Conservation (phyloP, 2,113 vertebrate genomes). For the Carassius gibelio region DNA sequence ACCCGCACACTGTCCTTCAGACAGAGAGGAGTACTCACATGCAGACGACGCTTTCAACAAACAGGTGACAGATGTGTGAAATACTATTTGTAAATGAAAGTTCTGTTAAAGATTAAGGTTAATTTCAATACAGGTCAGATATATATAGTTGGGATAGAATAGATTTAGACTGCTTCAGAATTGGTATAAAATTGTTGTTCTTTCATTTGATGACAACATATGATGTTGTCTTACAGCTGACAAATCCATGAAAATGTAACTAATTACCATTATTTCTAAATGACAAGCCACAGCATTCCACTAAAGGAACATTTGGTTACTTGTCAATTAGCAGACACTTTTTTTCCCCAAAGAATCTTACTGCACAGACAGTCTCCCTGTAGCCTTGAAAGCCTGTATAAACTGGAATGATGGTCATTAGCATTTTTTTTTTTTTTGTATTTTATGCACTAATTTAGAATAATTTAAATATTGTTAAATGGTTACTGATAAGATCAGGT, state of each 20-base stretch:
- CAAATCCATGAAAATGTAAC: neutral
- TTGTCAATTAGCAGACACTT: neutral
- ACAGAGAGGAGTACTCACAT: conserved; percentile 83
- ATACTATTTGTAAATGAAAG: neutral
- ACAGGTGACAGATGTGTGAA: conserved; percentile 74
- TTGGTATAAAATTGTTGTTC: neutral
- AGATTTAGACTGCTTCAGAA: neutral
- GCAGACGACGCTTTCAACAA: conserved; percentile 89
- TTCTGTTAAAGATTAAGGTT: neutral
- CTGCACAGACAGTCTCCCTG: no score
- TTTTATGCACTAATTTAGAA: neutral
- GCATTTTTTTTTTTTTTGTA: neutral
- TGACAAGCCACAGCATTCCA: neutral
- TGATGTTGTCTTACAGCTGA: neutral
- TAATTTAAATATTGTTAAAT: neutral
- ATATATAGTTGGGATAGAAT: neutral
- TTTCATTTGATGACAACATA: neutral
- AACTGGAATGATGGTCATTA: neutral
- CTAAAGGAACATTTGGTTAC: neutral
- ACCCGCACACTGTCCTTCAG: conserved; percentile 68
- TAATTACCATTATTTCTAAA: neutral
- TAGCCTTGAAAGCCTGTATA: neutral
- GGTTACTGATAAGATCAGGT: neutral
- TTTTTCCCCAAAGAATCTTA: neutral
- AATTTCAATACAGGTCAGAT: neutral